Base-by-base conservation (phyloP, 2,797 vertebrate genomes). In the Meriones psammophilus region DNA sequence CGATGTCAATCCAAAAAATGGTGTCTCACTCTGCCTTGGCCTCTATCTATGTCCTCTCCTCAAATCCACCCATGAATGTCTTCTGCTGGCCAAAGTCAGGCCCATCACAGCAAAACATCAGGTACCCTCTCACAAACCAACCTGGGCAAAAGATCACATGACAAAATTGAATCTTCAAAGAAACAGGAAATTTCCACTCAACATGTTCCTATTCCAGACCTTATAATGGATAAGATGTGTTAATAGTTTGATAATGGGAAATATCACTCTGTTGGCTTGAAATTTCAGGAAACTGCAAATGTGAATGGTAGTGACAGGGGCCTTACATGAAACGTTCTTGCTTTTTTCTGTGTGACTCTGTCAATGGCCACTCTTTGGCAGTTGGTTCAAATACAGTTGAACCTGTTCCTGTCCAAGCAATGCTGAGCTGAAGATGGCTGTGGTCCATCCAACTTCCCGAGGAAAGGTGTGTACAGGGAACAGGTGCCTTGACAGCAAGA, bases 291-390 rank as follows among this genome's bases (percentile, higher is more conserved):
- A 79, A 54, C 84, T 54, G 15, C 28, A 3, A 8, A 39, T 12
- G 12, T 6, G 42, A 83, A 56, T 15, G 64, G 1, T 50, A 4
- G 13, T 33, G 71, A 39, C 64, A 84, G 50, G 87, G 50, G 26
- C 42, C 26, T 89, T 12, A 5, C 6, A 3, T 20, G 28, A 26
- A 77, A 18, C 5, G 1, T 76, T 89, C 24, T 50, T 39, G 54
- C 4, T 95, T 95, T 94, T 60, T 83, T 77, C 30, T 36, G 60
- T 88, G 58, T 56, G 78, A 77, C 39, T 93, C 56, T 73, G n/a
- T 54, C 64, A 46, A 17, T 14, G 4, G 42, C 66, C 24, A 6
- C 24, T 64, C 69, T 87, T 87, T 24, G 30, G 85, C 15, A 17
- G 1, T 18, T 58, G 71, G 39, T 79, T 74, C 69, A 74, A 68